Conservation (phyloP, 2,888 invertebrate species). For the Andricus curvator region DNA sequence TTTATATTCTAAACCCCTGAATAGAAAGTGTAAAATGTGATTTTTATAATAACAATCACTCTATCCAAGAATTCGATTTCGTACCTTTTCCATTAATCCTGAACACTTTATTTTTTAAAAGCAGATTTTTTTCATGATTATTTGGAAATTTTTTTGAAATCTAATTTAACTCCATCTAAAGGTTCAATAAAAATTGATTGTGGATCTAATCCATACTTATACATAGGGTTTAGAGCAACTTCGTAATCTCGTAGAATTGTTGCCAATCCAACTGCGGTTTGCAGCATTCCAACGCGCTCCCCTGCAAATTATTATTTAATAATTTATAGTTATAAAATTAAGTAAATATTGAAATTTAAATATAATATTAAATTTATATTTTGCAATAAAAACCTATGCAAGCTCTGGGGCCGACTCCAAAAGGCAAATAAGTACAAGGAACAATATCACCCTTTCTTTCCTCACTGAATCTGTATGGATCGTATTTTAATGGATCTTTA, state of each 20-base stretch:
- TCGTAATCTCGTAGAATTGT: constrained; percentile 65
- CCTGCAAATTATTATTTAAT: constrained; percentile 54
- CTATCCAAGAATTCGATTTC: no score
- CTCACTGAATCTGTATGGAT: constrained; percentile 63
- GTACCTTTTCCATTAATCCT: no score
- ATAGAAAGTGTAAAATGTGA: no score
- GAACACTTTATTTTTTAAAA: no score
- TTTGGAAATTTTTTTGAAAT: constrained; percentile 46
- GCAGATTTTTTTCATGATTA: no score
- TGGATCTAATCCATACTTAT: constrained; percentile 49
- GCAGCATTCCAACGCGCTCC: constrained; percentile 62
- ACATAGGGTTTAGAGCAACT: constrained; percentile 60
- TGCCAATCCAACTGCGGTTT: constrained; percentile 63
- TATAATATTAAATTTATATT: no score
- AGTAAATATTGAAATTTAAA: no score
- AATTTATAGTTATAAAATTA: no score
- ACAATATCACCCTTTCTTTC: constrained; percentile 60
- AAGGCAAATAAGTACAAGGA: constrained; percentile 65
- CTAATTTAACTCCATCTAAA: constrained; percentile 53
- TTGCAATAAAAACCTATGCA: constrained; percentile 62
- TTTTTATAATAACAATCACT: no score
- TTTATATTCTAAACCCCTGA: no score
- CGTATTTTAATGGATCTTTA: constrained; percentile 60
- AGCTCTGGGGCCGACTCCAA: constrained; percentile 67
- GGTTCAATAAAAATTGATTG: constrained; percentile 59